Evolutionary conservation across 2,797 vertebrate species (phyloP).

Genomic region (Scyliorhinus canicula): DNA sequence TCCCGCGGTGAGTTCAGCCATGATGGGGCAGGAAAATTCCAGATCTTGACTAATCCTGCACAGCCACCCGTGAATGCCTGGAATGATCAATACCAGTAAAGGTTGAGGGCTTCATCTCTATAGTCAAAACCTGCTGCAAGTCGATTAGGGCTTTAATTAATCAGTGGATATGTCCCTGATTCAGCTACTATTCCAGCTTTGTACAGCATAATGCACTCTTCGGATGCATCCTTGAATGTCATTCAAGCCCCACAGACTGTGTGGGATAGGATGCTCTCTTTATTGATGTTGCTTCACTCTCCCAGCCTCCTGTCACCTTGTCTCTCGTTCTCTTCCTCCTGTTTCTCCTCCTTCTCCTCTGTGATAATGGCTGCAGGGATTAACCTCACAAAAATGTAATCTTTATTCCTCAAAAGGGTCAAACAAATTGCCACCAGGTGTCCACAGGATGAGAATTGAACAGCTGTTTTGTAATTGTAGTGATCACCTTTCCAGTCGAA

Average conservation of each 20-base stretch:
- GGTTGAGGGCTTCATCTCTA: not conserved
- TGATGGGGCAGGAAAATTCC: no score
- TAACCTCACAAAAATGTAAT: no score
- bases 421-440: not conserved
- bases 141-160: no score
- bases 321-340: not conserved
- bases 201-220: not conserved
- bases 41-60: not conserved
- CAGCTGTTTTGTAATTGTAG: not conserved
- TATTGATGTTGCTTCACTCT: not conserved
- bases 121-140: not conserved
- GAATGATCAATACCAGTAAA: no score
- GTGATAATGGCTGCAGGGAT: not conserved
- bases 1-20: no score
- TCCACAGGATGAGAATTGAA: not conserved
- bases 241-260: no score
- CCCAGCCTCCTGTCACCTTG: not conserved
- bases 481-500: not conserved
- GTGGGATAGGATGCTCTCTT: not conserved
- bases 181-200: no score
- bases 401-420: no score
- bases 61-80: not conserved
- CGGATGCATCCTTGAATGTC: not conserved
- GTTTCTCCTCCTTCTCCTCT: not conserved
- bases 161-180: no score